Base-by-base conservation (phyloP, 2,888 invertebrate species). In the Zonitis immaculata region DNA sequence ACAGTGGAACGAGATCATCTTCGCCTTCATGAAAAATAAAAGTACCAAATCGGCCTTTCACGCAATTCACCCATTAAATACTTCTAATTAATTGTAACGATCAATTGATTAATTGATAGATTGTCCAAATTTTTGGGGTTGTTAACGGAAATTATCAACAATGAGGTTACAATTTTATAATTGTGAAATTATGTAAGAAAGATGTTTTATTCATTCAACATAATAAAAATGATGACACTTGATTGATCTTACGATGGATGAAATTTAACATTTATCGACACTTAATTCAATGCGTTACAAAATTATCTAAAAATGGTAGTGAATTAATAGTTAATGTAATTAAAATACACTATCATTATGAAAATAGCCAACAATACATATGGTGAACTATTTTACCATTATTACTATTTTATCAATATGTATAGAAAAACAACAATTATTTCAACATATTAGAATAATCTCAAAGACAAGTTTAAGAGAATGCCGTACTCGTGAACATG, bases 1-100 rank as follows among this genome's bases (percentile, higher is more conserved):
- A 69, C 65, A 68, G 65, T 62, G 57, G 67, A 70, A 68, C 67
- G 65, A 68, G 69, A 72, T 68, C 68, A 67, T 66, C 65, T 12
- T 32, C 30, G 67, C 64, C 67, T 64, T 66, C 59, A 63, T 58
- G 64, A 64, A 64, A 32, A 66, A 69, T 64, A 69, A 67, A 65
- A 64, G 65, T 64, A 32, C 52, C 43, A 43, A 60, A 65, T 57
- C 59, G 53, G 54, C 56, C 60, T 54, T 53, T 57, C 47, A 44
- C 50, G 20, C 42, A 53, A 32, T 32, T n/a, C 12, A 12, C 12
- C 30, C 30, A 32, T 32, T 4, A 32, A 32, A n/a, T n/a, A n/a
- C n/a, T n/a, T n/a, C n/a, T n/a, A n/a, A n/a, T n/a, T n/a, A n/a
- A n/a, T n/a, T n/a, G n/a, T n/a, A n/a, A n/a, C n/a, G n/a, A n/a